Evolutionary conservation across 2,888 invertebrate species (phyloP).

Genomic region (Cheilosia impressa): DNA sequence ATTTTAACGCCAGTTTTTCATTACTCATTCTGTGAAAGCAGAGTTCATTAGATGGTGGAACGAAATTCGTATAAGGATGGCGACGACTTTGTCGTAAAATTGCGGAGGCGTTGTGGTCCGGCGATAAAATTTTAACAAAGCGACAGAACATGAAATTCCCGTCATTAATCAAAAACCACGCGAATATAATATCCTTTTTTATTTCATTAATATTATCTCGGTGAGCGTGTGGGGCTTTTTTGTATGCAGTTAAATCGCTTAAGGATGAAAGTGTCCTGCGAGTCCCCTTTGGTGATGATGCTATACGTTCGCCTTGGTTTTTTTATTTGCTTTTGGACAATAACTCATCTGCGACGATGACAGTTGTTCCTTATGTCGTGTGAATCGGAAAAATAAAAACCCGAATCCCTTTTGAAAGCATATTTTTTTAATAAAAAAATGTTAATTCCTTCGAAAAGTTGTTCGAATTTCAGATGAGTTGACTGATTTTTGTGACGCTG

Average conservation of each 20-base stretch:
- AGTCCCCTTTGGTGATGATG: constrained; percentile 53
- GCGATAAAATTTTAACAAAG: constrained; percentile 52
- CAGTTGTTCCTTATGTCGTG: constrained; percentile 58
- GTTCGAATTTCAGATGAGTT: constrained; percentile 10
- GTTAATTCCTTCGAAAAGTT: constrained; percentile 21
- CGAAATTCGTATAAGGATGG: constrained; percentile 7
- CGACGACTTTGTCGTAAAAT: constrained; percentile 53
- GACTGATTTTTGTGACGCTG: neutral
- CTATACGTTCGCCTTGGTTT: neutral
- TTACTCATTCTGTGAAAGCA: constrained; percentile 54
- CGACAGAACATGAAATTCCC: constrained; percentile 58
- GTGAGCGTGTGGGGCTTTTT: constrained; percentile 26
- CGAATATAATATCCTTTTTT: constrained; percentile 64
- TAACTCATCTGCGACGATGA: constrained; percentile 66
- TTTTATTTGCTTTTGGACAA: constrained; percentile 35
- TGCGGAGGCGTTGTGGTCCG: constrained; percentile 25
- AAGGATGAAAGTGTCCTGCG: constrained; percentile 58
- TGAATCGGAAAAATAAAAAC: constrained; percentile 14
- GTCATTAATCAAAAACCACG: constrained; percentile 74
- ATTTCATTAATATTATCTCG: constrained; percentile 62
- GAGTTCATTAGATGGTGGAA: constrained; percentile 62
- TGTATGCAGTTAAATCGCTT: constrained; percentile 49
- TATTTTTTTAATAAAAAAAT: neutral
- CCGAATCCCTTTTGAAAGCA: constrained; percentile 19
- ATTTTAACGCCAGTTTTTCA: constrained; percentile 70